These are phyloP conservation scores for Nothobranchius kuhntae DNA, from an alignment of 2,113 vertebrate genomes.

Conservation along the genomic window DNA sequence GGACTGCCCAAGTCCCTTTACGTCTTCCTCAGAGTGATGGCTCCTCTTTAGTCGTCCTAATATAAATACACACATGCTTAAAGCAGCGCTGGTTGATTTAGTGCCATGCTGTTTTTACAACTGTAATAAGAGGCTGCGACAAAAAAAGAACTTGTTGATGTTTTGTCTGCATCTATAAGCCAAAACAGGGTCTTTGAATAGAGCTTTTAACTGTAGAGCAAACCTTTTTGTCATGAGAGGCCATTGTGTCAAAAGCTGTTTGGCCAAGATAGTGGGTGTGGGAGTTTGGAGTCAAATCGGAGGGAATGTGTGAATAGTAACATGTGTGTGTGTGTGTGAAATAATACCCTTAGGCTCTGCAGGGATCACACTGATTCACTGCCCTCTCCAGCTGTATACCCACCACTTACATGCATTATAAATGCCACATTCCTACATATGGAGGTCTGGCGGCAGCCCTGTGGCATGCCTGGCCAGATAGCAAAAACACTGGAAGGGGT, in stretches of 20 bases:
- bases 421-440: constrained; percentile 66
- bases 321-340: constrained; percentile 29
- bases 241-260: constrained; percentile 45
- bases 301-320: constrained; percentile 49
- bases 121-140: constrained; percentile 17
- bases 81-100: constrained; percentile 1
- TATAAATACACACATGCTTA: neutral
- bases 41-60: constrained; percentile 3
- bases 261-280: constrained; percentile 50
- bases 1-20: constrained; percentile 12
- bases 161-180: constrained; percentile 40
- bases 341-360: constrained; percentile 61
- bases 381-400: constrained; percentile 55
- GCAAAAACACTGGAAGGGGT: constrained; percentile 64
- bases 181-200: constrained; percentile 3
- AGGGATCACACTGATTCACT: constrained; percentile 67
- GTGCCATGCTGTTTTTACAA: constrained; percentile 6
- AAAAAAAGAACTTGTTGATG: constrained; percentile 14
- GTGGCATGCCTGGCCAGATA: constrained; percentile 42
- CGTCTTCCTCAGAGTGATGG: neutral
- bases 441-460: constrained; percentile 41
- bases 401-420: constrained; percentile 58
- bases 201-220: constrained; percentile 15
- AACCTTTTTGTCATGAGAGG: constrained; percentile 42
- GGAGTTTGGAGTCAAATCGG: constrained; percentile 51